Conservation (phyloP, 2,113 vertebrate genomes). For the Indicator maculatus region DNA sequence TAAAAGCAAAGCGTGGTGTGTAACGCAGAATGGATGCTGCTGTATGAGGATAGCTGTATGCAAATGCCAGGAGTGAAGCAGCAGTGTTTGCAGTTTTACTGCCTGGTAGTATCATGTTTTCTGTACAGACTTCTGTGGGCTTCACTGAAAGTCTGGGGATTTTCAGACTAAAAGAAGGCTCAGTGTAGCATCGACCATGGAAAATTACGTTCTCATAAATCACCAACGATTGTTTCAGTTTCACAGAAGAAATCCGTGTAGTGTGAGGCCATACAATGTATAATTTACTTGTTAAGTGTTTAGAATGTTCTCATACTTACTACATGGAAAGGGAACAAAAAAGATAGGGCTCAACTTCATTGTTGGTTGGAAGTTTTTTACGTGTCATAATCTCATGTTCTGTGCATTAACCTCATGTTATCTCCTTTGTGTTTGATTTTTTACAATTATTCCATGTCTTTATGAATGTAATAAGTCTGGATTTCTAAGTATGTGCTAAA, state of each 20-base stretch:
- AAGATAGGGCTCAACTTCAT: neutral
- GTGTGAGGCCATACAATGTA: neutral
- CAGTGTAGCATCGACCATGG: neutral
- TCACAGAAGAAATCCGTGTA: neutral
- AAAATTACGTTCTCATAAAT: neutral
- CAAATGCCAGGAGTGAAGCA: neutral
- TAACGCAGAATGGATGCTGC: neutral
- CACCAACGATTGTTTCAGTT: neutral
- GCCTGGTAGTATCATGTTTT: neutral
- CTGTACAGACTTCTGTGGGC: neutral
- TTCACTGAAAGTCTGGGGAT: neutral
- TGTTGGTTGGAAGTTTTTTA: neutral
- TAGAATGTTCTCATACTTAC: neutral
- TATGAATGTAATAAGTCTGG: conserved; percentile 2
- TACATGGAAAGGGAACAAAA: neutral
- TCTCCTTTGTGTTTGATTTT: neutral
- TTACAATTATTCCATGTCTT: neutral
- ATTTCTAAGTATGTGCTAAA: conserved; percentile 41
- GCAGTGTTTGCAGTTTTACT: neutral
- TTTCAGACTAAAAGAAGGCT: neutral
- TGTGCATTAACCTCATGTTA: neutral
- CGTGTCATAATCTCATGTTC: neutral
- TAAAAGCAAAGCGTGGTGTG: neutral
- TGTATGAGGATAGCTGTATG: neutral
- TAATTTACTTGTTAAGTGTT: neutral